Evolutionary conservation across 2,888 invertebrate species (phyloP), one percentile per base, ranked within the genome.

Genomic region (Lasioglossum oenotherae): DNA sequence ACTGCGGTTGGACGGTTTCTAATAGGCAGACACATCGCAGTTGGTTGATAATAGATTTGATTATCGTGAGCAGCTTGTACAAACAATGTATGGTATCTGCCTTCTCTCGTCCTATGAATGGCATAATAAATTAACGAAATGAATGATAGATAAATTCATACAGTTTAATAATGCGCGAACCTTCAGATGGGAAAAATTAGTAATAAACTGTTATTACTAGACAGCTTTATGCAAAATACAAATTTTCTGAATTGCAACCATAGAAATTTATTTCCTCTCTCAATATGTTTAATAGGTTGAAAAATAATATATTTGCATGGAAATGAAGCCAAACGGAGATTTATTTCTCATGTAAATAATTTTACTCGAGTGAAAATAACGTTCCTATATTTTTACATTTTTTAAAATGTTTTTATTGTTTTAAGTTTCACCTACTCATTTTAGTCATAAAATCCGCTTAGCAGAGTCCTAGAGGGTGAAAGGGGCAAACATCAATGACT

Each of bases 1-100:
- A 92, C 78, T 90, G 91, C 92, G 90, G 89, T 91, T 80, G 78
- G 27, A n/a, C 72, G 44, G 82, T 87, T 89, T 80, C 67, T 80
- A 76, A 38, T 87, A 82, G 79, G 14, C 78, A 53, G 60, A 38
- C 67, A 81, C 67, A 69, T 69, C 38, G 75, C 74, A 46, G 44
- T 12, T 35, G 46, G 46, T 80, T 85, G 78, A 44, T 86, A 80
- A 86, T 82, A 64, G 75, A 84, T 82, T 80, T 41, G 64, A 57
- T 83, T 78, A 82, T 79, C 44, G 46, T 31, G 14, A 57, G 16
- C 35, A 46, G 46, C 12, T 69, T 69, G 23, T 23, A 23, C 23
- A 38, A 35, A 69, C 69, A 69, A n/a, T 73, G 27, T 38, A 12
- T 78, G 19, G 19, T 46, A 10, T 19, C 12, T 64, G 19, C 6